Conservation (phyloP, 2,797 vertebrate genomes). For the Amblyopsis hoosieri region DNA sequence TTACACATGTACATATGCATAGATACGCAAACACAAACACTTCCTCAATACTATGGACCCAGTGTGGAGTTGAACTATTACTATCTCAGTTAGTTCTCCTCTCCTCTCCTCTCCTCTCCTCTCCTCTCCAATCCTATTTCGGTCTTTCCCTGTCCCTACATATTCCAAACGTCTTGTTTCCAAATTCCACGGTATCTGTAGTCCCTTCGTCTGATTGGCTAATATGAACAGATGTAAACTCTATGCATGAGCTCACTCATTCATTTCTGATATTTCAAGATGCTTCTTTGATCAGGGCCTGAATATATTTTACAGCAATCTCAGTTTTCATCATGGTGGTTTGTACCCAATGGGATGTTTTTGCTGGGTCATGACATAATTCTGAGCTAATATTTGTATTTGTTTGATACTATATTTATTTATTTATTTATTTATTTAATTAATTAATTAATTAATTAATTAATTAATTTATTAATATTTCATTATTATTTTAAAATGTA, state of each 20-base stretch:
- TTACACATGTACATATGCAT: neutral
- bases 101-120: neutral
- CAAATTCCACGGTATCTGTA: too few species aligned
- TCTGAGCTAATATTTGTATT: too few species aligned
- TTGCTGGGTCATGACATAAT: too few species aligned
- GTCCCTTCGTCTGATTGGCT: neutral
- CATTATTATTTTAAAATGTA: too few species aligned
- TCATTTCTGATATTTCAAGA: slow-evolving; percentile 55
- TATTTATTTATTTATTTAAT: too few species aligned
- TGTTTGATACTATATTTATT: too few species aligned
- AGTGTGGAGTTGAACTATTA: too few species aligned
- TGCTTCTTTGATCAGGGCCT: slow-evolving; percentile 48
- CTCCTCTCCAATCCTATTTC: neutral
- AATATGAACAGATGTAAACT: slow-evolving; percentile 22
- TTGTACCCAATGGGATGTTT: too few species aligned
- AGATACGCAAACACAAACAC: slow-evolving; percentile 1
- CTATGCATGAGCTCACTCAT: slow-evolving; percentile 32
- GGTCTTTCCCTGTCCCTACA: neutral
- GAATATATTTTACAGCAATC: slow-evolving; percentile 55
- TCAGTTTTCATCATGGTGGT: neutral
- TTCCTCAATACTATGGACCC: too few species aligned
- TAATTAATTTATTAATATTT: too few species aligned
- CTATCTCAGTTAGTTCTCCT: neutral
- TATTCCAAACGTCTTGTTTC: neutral
- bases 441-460: too few species aligned